Base-by-base conservation (phyloP, 1,140 invertebrate genomes). In the Drosophila sp. region DNA sequence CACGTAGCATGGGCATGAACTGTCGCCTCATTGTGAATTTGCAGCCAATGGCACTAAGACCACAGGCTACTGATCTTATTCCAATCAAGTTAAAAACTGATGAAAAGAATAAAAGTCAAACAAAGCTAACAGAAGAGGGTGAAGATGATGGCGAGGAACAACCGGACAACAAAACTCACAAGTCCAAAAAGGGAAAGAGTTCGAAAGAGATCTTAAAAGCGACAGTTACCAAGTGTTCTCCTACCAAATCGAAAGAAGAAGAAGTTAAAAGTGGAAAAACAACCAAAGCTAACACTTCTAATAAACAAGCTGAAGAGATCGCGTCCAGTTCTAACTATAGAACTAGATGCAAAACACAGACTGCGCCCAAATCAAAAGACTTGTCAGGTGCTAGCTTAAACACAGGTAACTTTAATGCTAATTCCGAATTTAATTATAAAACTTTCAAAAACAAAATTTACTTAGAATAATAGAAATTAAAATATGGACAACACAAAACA, bases 1-100 rank as follows among this genome's bases (percentile, higher is more conserved):
- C 97, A 29, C 93, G 97, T 91, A 94, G 95, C 45, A 93, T 98
- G 66, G 97, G 97, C 0, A 92, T 98, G 50, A 95, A 96, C 81
- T 95, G 95, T 76, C 93, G 97, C 64, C 90, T 98, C 36, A 94
- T 98, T n/a, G 93, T 94, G 7, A 95, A 94, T 69, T 93, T 96
- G 80, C 93, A 93, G 70, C 92, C 93, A 29, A 90, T 95, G 54
- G 94, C 95, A 0, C 91, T 96, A 34, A 94, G 94, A 89, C 94
- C 94, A 25, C 92, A 91, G 27, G 91, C 78, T 62, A 93, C 90
- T 57, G 95, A 95, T 77, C 91, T 95, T 25, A 93, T 93, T 81
- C 94, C 94, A 4, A 90, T 94, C 46, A 94, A 93, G 72, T 86
- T 93, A 38, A 94, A 94, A 87, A 87, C 89, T 40, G 76, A 91